A percentile compares a stretch with the other conserved stretches of the same genome.
Evolutionary conservation across 2,113 vertebrate species (phyloP).

Genomic region (Steatornis caripensis): DNA sequence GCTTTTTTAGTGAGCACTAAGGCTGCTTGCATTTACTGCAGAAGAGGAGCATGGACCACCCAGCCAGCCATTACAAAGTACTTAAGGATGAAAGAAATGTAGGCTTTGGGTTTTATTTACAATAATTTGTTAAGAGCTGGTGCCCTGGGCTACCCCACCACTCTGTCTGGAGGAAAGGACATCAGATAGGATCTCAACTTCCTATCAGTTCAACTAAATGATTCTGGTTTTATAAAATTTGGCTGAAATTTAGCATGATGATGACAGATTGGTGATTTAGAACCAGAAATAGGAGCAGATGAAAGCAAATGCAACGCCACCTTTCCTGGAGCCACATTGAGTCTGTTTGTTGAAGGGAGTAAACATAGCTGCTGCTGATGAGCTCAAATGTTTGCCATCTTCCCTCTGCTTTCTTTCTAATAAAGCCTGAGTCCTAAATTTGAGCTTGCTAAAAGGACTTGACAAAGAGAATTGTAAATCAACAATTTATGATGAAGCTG

Average conservation of each 20-base stretch:
- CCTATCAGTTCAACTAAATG: not conserved
- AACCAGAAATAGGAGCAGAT: not conserved
- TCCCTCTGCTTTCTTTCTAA: not conserved
- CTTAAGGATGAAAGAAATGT: not conserved
- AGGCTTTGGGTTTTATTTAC: not conserved
- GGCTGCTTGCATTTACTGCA: not conserved
- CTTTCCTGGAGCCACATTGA: not conserved
- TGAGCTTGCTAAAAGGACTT: not conserved
- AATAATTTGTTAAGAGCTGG: not conserved
- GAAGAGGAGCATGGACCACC: not conserved
- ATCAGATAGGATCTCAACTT: not conserved
- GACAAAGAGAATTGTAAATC: conserved; percentile 42
- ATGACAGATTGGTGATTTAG: not conserved
- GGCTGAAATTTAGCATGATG: not conserved
- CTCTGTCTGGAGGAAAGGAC: not conserved
- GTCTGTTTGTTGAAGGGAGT: not conserved
- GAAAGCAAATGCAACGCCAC: not conserved
- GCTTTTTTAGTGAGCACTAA: not conserved
- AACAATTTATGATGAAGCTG: conserved; percentile 29
- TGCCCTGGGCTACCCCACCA: not conserved
- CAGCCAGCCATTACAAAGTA: not conserved
- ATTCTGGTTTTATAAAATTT: not conserved
- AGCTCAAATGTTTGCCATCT: not conserved
- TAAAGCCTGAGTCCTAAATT: conserved; percentile 18
- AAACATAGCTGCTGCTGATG: not conserved